Conservation (phyloP, 2,113 vertebrate genomes). For the Columba janthina region DNA sequence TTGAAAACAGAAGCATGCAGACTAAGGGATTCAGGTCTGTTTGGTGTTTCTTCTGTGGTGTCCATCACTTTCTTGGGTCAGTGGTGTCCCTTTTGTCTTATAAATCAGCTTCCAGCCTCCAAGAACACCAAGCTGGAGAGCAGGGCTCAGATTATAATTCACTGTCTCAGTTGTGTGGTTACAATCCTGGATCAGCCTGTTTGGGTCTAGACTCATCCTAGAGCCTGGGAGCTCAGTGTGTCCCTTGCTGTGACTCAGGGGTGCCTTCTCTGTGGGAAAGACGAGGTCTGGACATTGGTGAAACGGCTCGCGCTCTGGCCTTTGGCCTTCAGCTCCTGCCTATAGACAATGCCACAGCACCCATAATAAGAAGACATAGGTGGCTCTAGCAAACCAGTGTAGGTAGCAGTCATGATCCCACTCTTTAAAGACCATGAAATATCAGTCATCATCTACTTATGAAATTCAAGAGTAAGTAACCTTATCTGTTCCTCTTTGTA, state of each 20-base stretch:
- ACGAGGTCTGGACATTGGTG: accelerated
- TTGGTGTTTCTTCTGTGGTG: background rate
- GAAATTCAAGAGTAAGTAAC: background rate
- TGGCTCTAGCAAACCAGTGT: background rate
- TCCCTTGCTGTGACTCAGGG: accelerated
- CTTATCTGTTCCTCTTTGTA: background rate
- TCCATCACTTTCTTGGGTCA: background rate
- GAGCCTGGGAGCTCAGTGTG: background rate
- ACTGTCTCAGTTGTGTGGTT: background rate
- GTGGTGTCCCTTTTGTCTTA: background rate
- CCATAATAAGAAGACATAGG: background rate
- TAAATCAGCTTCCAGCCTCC: background rate
- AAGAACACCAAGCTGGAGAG: background rate
- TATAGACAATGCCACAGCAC: background rate
- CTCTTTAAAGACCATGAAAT: background rate
- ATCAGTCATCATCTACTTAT: background rate
- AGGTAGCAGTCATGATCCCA: background rate
- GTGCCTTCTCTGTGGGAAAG: background rate
- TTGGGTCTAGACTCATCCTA: background rate
- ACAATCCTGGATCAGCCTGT: background rate
- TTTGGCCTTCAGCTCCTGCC: background rate
- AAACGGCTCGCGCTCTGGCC: background rate
- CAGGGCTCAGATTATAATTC: background rate
- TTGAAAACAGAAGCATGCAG: background rate
- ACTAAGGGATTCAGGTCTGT: background rate